Evolutionary conservation across 2,113 vertebrate genomes (phyloP).

Genomic region (Hiodon tergisus): DNA sequence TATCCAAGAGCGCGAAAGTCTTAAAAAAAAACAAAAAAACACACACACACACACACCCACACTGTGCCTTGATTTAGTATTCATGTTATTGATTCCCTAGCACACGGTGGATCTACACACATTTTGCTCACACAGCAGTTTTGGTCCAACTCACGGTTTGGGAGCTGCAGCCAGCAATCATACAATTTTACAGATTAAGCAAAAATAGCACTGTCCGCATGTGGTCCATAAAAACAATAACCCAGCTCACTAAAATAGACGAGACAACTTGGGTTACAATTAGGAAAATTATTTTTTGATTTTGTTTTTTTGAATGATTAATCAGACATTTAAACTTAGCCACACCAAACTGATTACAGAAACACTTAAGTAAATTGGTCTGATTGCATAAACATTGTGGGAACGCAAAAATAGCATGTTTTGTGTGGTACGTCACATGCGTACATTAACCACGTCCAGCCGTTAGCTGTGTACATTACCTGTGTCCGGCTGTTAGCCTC

Average conservation of each 20-base stretch:
- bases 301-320: slow-evolving; percentile 1
- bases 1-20: no score
- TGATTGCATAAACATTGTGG: no score
- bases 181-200: background rate
- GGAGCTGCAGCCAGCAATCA: slow-evolving; percentile 10
- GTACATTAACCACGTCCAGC: no score
- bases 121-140: slow-evolving; percentile 3
- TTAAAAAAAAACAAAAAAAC: background rate
- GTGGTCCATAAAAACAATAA: background rate
- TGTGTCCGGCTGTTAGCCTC: no score
- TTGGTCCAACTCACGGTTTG: slow-evolving; percentile 10
- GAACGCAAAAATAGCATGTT: no score
- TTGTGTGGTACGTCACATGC: no score
- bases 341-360: no score
- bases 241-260: background rate
- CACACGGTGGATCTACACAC: background rate
- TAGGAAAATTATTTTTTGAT: no score
- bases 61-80: slow-evolving; percentile 7
- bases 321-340: no score
- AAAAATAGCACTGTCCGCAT: background rate
- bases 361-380: no score
- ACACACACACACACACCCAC: background rate
- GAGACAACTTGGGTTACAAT: slow-evolving; percentile 3
- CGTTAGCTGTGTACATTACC: no score
- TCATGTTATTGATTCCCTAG: background rate